Evolutionary conservation across 2,888 invertebrate species (phyloP), one percentile per base, ranked within the genome.

Genomic region (Nemotelus nigrinus): DNA sequence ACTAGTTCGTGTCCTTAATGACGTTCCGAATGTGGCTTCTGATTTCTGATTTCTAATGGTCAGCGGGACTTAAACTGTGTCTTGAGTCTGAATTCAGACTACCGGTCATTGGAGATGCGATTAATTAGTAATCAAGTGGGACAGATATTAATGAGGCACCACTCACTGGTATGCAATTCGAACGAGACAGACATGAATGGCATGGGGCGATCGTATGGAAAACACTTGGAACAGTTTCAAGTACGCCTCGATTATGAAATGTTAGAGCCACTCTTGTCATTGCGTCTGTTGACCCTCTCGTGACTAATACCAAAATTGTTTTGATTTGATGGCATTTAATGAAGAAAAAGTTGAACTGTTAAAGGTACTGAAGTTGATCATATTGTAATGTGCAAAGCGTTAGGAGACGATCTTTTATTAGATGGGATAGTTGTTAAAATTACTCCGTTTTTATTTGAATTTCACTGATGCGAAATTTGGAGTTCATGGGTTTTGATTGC

Each of bases 41-140:
- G 74, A 47, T 74, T 70, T 60, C 25, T 25, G 25, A 25, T 25
- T 25, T 74, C 74, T 74, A 74, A 55, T 60, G 74, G 63, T 70
- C 70, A 70, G 70, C 70, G 70, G 70, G 70, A 55, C 45, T 70
- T n/a, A 47, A 70, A 53, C 55, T 70, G 70, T 70, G n/a, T 50
- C 50, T 25, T 48, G 50, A 43, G 7, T 43, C 43, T 43, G 63
- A 5, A 63, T 63, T 63, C 43, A 48, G 47, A 41, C 74, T 41
- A 45, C 53, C 25, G 39, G 60, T 63, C n/a, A 44, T 50, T 74
- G 48, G 60, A 45, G 74, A 48, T 48, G 48, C 74, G 74, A 74
- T 63, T 74, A 74, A 74, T 74, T 74, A 74, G 74, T 60, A 74
- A 74, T 74, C 74, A 63, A 74, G 63, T 74, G 63, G 60, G 74